Conservation (phyloP, 2,888 invertebrate genomes). For the Andrena trimmerana region DNA sequence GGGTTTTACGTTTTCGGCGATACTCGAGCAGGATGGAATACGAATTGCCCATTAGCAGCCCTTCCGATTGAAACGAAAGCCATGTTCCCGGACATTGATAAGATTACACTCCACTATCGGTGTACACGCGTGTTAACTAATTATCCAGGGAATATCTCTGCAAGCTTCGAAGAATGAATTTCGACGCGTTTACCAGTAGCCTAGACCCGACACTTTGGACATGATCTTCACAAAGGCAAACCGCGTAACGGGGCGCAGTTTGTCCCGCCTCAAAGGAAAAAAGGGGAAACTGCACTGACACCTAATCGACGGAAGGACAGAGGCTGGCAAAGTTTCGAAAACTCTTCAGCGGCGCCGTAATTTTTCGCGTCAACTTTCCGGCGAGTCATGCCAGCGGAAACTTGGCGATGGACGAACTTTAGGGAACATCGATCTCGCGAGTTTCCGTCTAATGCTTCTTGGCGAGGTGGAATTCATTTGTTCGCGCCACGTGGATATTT, state of each 20-base stretch:
- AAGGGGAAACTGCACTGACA: background rate
- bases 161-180: too few species aligned
- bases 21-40: background rate
- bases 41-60: constrained; percentile 3
- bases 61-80: background rate
- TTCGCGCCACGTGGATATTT: constrained; percentile 34
- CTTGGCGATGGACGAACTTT: background rate
- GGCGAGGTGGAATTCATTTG: constrained; percentile 31
- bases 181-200: too few species aligned
- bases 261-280: background rate
- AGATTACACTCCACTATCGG: background rate
- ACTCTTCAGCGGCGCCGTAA: background rate
- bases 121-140: too few species aligned
- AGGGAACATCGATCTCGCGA: constrained; percentile 8
- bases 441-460: constrained; percentile 4
- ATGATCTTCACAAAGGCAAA: background rate
- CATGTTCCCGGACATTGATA: background rate
- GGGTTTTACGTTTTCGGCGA: background rate
- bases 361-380: constrained; percentile 1
- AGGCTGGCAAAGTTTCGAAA: background rate
- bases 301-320: background rate
- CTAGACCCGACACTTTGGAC: too few species aligned
- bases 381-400: background rate
- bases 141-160: too few species aligned
- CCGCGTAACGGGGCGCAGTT: background rate